Percentiles rank a stretch among this genome's conserved stretches.
Evolutionary conservation across 2,888 invertebrate genomes (phyloP).

Genomic region (Hypercompe scribonia): DNA sequence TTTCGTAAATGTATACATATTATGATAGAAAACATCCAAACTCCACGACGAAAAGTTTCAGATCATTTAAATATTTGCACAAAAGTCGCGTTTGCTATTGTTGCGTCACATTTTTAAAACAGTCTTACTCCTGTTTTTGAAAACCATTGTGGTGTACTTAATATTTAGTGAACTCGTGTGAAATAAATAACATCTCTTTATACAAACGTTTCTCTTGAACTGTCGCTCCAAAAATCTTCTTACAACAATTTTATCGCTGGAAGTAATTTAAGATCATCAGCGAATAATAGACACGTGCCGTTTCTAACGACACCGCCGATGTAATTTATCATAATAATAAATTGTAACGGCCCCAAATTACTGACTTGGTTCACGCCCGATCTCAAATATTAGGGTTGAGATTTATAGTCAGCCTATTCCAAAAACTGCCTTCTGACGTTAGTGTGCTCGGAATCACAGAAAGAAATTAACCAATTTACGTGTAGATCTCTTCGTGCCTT

Average conservation of each 20-base stretch:
- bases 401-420: neutral
- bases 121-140: neutral
- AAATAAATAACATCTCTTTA: neutral
- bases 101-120: too few species aligned
- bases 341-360: slow-evolving; percentile 3
- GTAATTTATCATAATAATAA: slow-evolving; percentile 1
- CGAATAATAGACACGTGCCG: neutral
- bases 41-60: too few species aligned
- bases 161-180: neutral
- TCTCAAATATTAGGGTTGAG: neutral
- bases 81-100: too few species aligned
- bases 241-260: neutral
- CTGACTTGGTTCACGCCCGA: neutral
- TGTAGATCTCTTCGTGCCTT: neutral
- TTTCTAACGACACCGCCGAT: neutral
- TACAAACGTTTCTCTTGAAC: neutral
- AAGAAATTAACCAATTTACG: neutral
- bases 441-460: neutral
- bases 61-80: too few species aligned
- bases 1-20: too few species aligned
- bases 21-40: too few species aligned
- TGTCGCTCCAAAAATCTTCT: neutral
- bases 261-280: neutral
- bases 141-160: neutral
- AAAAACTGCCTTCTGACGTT: neutral